Percentiles rank a stretch among this genome's conserved stretches.
Evolutionary conservation across 2,888 invertebrate genomes (phyloP).

Genomic region (Brachyptera putata): DNA sequence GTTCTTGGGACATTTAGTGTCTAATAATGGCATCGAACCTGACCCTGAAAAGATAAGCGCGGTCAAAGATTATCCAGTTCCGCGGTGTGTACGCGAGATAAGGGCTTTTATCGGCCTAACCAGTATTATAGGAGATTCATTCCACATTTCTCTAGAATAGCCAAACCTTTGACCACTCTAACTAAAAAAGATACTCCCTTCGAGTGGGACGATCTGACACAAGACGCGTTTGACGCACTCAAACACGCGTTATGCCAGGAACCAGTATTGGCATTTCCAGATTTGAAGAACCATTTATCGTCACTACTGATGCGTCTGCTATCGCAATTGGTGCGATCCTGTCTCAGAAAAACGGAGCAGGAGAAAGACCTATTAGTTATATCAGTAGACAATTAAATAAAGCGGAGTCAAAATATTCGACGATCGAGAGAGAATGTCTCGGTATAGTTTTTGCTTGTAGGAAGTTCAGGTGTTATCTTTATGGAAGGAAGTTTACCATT

Average conservation of each 20-base stretch:
- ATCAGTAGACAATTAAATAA: conserved; percentile 11
- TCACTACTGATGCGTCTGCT: conserved; percentile 26
- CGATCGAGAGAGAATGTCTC: conserved; percentile 27
- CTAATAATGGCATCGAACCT: background rate
- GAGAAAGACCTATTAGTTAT: conserved; percentile 27
- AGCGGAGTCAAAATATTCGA: conserved; percentile 17
- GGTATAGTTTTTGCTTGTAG: conserved; percentile 20
- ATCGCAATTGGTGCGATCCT: conserved; percentile 29
- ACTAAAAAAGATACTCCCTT: background rate
- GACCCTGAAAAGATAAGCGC: background rate
- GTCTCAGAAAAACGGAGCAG: conserved; percentile 7
- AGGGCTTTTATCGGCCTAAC: background rate
- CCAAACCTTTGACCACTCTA: background rate
- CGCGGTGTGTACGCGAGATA: background rate
- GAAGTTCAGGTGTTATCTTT: conserved; percentile 27
- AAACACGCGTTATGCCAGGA: background rate
- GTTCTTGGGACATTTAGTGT: background rate
- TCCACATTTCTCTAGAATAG: background rate
- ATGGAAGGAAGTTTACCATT: conserved; percentile 27
- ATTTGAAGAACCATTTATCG: background rate
- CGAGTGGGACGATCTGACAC: background rate
- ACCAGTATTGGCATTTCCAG: background rate
- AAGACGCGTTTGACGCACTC: background rate
- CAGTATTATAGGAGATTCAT: conserved; percentile 1
- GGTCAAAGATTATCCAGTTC: background rate